A percentile compares a stretch with the other conserved stretches of the same genome.
Conservation (phyloP, 2,888 invertebrate species). For the Drosophila borealis region DNA sequence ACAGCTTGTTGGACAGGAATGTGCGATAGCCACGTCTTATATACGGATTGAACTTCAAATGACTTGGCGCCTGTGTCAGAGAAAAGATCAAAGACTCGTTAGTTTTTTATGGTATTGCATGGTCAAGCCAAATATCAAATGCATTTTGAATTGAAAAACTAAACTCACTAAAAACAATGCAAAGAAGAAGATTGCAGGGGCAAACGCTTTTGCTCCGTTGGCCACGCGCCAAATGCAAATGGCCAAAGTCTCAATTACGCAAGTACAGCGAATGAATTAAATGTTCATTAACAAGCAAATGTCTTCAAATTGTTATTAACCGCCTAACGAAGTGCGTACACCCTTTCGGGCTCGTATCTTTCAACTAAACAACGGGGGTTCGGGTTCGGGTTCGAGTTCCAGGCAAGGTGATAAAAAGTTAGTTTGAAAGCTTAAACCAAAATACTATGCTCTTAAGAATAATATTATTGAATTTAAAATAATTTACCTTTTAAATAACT, state of each 20-base stretch:
- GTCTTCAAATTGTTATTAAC: constrained; percentile 1
- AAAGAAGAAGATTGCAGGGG: constrained; percentile 9
- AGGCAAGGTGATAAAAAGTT: too few species aligned
- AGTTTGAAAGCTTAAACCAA: too few species aligned
- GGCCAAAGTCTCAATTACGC: constrained; percentile 50
- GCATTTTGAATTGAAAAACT: constrained; percentile 46
- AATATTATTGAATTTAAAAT: too few species aligned
- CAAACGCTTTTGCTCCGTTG: constrained; percentile 40
- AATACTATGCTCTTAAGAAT: too few species aligned
- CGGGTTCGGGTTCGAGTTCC: too few species aligned
- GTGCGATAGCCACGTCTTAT: constrained; percentile 94
- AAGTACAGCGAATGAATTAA: constrained; percentile 38
- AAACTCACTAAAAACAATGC: constrained; percentile 5
- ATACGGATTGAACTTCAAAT: constrained; percentile 94
- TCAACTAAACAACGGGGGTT: too few species aligned
- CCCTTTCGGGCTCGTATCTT: neutral
- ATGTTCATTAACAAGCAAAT: constrained; percentile 26
- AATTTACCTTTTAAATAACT: too few species aligned
- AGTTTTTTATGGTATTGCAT: constrained; percentile 30
- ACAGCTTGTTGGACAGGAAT: constrained; percentile 91
- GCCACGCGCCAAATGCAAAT: constrained; percentile 55
- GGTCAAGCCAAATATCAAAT: constrained; percentile 34
- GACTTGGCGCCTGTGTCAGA: constrained; percentile 90
- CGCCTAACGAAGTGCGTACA: constrained; percentile 1
- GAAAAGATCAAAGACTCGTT: constrained; percentile 21